A percentile compares a stretch with the other conserved stretches of the same genome.
phyloP scores from a whole-genome alignment of 2,888 invertebrate species.

The Palloptera scutellata region DNA sequence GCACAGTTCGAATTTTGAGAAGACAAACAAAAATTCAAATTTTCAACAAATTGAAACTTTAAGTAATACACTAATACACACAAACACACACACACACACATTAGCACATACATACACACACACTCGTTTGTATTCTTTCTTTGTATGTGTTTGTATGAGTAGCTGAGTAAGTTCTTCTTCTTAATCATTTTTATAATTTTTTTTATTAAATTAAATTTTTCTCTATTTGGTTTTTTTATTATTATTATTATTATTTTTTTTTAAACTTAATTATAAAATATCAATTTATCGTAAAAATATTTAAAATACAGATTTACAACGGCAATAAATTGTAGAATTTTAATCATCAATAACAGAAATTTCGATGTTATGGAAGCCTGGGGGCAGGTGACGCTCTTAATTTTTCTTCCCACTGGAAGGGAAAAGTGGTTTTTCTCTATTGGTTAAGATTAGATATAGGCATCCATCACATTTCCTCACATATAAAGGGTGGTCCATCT shows the following conservation, averaged over 20 bases:
- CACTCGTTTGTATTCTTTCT: background rate
- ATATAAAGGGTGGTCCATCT: no score
- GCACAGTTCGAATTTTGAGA: no score
- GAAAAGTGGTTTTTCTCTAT: no score
- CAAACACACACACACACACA: slow-evolving; percentile 1
- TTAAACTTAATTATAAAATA: slow-evolving; percentile 18
- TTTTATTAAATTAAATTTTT: slow-evolving; percentile 20
- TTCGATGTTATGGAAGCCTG: background rate
- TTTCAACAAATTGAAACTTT: no score
- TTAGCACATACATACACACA: slow-evolving; percentile 18
- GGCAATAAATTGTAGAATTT: slow-evolving; percentile 35
- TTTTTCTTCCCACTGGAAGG: no score
- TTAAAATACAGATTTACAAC: slow-evolving; percentile 31
- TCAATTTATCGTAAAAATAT: slow-evolving; percentile 18
- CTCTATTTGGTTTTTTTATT: no score
- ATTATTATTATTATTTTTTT: no score
- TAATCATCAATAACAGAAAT: background rate
- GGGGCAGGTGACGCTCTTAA: no score
- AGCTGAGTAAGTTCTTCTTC: slow-evolving; percentile 18
- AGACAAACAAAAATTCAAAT: no score
- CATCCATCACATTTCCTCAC: no score
- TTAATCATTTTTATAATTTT: slow-evolving; percentile 26
- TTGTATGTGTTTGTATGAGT: slow-evolving; percentile 5
- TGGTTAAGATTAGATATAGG: no score
- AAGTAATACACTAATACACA: background rate